Evolutionary conservation across 2,888 invertebrate species (phyloP), one percentile per base, ranked within the genome.

Genomic region (Agonum fuliginosum): DNA sequence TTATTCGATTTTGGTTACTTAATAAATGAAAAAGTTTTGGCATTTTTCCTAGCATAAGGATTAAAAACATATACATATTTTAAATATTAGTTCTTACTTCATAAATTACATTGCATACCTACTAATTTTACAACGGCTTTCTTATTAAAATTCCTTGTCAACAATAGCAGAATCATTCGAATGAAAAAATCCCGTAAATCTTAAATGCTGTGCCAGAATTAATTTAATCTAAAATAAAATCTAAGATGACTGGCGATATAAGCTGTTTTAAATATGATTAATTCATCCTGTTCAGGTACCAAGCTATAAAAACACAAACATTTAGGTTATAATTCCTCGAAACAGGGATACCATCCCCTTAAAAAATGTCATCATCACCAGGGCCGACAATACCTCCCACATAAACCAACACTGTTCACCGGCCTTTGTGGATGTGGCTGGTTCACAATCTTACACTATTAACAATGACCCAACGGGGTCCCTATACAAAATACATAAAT

Each of bases 401-500:
- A 85, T 84, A 84, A 83, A 82, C 83, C 83, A 83, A 82, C 84
- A 84, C 82, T 83, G 84, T 84, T 84, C 84, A 84, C 84, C 83
- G 83, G 83, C 84, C 84, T 84, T 85, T 86, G 85, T n/a, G n/a
- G 43, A 43, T 51, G 8, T 65, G 74, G 65, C 74, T 85, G 83
- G 84, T 84, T 84, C 84, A 84, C 85, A 85, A 86, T 86, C 86
- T 86, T 86, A 84, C 85, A 84, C 85, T 85, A 86, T 85, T 85
- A 85, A 87, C 87, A 87, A 87, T 86, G 82, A 85, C 86, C 83
- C 86, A 81, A 85, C 86, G 85, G 87, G 87, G 84, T 85, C 84
- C 86, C 84, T 85, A 85, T 86, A 86, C 86, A 87, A 86, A 87
- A 86, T 87, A 87, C 86, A 87, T 87, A 87, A 86, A 87, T 87